Conservation (phyloP, 2,797 vertebrate species). For the Pipistrellus kuhlii region DNA sequence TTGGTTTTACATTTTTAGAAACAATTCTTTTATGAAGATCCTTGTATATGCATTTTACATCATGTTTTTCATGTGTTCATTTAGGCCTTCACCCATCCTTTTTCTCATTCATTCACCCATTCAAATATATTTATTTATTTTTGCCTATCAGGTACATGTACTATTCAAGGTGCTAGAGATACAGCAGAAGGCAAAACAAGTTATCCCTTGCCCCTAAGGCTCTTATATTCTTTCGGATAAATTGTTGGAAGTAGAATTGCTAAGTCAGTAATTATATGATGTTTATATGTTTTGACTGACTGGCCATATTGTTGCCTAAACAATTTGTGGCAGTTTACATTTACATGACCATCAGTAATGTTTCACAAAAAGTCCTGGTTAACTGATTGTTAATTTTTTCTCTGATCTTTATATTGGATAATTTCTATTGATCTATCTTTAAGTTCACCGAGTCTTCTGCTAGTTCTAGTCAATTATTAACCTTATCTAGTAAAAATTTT, state of each 20-base stretch:
- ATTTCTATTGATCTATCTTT: neutral
- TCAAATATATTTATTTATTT: neutral
- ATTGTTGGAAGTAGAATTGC: neutral
- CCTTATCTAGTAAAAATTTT: neutral
- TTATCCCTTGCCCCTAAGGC: neutral
- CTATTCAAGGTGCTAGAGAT: neutral
- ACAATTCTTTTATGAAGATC: neutral
- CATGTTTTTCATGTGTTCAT: neutral
- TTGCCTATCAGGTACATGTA: neutral
- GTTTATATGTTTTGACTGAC: neutral
- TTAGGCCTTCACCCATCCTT: neutral
- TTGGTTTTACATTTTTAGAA: slow-evolving; percentile 34
- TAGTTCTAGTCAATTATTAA: neutral
- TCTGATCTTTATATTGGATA: neutral
- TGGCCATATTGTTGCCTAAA: neutral
- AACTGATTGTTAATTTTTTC: neutral
- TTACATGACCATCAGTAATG: neutral
- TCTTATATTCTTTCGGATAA: neutral
- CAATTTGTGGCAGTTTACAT: neutral
- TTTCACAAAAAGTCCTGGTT: neutral
- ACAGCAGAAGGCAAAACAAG: neutral
- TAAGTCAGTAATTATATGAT: neutral
- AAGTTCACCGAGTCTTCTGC: neutral
- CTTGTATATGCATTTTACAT: neutral
- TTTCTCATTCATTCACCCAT: neutral